A percentile compares a stretch with the other conserved stretches of the same genome.
Conservation (phyloP, 2,888 invertebrate genomes). For the Mimas tiliae region DNA sequence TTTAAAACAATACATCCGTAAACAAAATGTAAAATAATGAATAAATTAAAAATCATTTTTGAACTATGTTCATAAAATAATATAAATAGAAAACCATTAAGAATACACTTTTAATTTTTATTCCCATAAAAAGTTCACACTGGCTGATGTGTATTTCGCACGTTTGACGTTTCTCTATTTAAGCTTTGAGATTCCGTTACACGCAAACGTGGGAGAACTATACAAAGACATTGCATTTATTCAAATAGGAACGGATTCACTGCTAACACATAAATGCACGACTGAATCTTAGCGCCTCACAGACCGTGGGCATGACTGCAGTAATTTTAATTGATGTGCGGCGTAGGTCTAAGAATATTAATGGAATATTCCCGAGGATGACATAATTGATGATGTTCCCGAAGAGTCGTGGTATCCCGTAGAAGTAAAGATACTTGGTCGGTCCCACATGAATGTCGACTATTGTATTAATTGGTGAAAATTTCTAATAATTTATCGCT, state of each 20-base stretch:
- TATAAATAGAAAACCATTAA: too few species aligned
- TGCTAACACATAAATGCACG: conserved; percentile 36
- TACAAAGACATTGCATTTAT: conserved; percentile 66
- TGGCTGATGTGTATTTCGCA: conserved; percentile 52
- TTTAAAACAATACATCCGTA: not conserved
- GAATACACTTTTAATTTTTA: not conserved
- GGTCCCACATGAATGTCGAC: too few species aligned
- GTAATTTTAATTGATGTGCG: not conserved
- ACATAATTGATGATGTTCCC: too few species aligned
- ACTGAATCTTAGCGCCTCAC: conserved; percentile 21
- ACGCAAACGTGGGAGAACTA: conserved; percentile 70
- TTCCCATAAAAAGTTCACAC: not conserved
- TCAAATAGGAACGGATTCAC: conserved; percentile 52
- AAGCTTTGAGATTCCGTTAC: conserved; percentile 68
- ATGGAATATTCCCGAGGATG: not conserved
- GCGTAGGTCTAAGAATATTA: not conserved
- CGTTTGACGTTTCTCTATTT: conserved; percentile 54
- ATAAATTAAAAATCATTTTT: not conserved
- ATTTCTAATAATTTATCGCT: too few species aligned
- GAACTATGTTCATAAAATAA: too few species aligned
- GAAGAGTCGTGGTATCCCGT: too few species aligned
- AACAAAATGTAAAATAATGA: not conserved
- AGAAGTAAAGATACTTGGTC: too few species aligned
- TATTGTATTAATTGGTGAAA: too few species aligned
- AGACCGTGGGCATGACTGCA: conserved; percentile 1